A percentile compares a stretch with the other conserved stretches of the same genome.
phyloP scores from a whole-genome alignment of 1,140 invertebrate genomes.

The Drosophila parvula region DNA sequence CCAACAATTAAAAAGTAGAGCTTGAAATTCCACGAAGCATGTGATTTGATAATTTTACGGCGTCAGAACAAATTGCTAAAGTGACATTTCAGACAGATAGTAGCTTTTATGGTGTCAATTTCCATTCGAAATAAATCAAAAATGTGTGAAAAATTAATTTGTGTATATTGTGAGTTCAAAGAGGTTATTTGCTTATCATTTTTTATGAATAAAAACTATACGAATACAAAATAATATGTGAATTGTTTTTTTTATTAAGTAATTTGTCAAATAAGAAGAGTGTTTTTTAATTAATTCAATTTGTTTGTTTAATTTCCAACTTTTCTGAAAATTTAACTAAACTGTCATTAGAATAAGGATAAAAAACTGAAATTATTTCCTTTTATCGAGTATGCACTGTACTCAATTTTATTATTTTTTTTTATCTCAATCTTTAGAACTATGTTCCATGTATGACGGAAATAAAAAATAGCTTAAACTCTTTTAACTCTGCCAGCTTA shows the following conservation, averaged over 20 bases:
- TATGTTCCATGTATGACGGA: not conserved
- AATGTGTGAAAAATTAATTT: not conserved
- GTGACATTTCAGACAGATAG: not conserved
- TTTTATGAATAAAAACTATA: no score
- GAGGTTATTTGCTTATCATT: not conserved
- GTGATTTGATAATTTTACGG: slow-evolving; percentile 32
- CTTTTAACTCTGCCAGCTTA: not conserved
- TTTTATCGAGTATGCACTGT: not conserved
- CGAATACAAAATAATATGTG: no score
- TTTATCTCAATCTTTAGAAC: not conserved
- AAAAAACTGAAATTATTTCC: not conserved
- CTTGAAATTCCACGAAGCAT: slow-evolving; percentile 34
- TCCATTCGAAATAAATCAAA: not conserved
- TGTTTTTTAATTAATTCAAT: not conserved
- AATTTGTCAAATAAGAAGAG: no score
- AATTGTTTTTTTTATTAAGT: no score
- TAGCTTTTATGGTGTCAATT: not conserved
- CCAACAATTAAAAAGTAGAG: slow-evolving; percentile 30
- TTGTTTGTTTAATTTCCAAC: not conserved
- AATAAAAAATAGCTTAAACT: not conserved
- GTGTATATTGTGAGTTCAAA: no score
- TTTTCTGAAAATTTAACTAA: not conserved
- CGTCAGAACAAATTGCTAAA: slow-evolving; percentile 6
- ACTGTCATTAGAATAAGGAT: no score
- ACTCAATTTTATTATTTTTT: not conserved